Evolutionary conservation across 2,797 vertebrate genomes (phyloP).

Genomic region (Salarias fasciatus): DNA sequence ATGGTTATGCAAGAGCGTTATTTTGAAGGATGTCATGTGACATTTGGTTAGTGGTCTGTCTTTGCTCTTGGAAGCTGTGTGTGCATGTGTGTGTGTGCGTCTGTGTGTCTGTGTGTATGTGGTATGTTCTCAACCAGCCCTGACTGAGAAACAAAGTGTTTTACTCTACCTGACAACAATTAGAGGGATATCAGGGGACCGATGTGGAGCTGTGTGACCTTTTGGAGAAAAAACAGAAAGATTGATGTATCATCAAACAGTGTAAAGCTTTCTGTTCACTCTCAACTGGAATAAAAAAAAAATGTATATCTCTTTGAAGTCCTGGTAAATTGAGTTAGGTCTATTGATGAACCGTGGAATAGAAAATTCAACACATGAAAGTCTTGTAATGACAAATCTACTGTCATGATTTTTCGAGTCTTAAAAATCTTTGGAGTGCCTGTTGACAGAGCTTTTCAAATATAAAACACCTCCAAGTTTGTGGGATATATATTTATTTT

Average conservation of each 20-base stretch:
- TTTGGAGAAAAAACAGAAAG: not conserved
- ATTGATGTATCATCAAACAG: not conserved
- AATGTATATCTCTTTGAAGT: too few species aligned
- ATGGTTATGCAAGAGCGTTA: constrained; percentile 67
- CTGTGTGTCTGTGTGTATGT: constrained; percentile 9
- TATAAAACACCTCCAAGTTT: too few species aligned
- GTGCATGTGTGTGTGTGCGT: not conserved
- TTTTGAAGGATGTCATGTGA: constrained; percentile 71
- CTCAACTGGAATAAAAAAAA: too few species aligned
- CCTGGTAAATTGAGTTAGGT: not conserved
- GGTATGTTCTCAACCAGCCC: constrained; percentile 15
- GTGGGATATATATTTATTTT: too few species aligned
- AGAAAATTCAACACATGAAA: not conserved
- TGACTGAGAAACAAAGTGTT: constrained; percentile 39
- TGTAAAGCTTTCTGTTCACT: too few species aligned
- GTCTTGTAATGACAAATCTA: not conserved
- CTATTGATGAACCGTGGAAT: not conserved
- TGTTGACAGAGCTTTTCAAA: constrained; percentile 3
- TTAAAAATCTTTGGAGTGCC: not conserved
- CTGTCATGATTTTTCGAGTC: constrained; percentile 5
- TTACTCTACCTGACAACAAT: constrained; percentile 37
- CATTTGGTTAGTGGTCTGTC: constrained; percentile 58
- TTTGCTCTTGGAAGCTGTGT: constrained; percentile 28
- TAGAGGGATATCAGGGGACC: too few species aligned
- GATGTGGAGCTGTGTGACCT: constrained; percentile 32